phyloP scores from a whole-genome alignment of 2,888 invertebrate species.

The Tachystola acroxantha region DNA sequence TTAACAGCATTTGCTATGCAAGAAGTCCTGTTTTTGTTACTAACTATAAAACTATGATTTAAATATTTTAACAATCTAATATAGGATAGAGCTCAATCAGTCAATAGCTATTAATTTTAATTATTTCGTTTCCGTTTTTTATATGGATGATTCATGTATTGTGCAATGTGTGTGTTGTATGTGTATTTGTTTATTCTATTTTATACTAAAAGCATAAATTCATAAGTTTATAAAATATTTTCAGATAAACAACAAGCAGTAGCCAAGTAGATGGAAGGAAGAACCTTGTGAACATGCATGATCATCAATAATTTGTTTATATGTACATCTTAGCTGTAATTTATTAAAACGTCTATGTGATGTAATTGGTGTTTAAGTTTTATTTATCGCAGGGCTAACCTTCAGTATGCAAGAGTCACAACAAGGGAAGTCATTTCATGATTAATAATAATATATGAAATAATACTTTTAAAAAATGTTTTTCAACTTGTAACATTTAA shows the following conservation, averaged over 20 bases:
- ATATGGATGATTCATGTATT: too few relatives aligned
- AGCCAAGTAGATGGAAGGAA: constrained; percentile 34
- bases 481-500: constrained; percentile 9
- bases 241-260: constrained; percentile 46
- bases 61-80: not conserved
- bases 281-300: constrained; percentile 36
- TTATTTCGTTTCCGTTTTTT: not conserved
- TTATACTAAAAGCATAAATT: too few relatives aligned
- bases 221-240: too few relatives aligned
- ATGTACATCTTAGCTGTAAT: constrained; percentile 35
- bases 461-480: constrained; percentile 8
- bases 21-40: constrained; percentile 3
- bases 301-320: constrained; percentile 37
- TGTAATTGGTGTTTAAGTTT: too few relatives aligned
- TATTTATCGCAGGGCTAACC: too few relatives aligned
- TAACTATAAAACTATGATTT: not conserved
- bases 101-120: not conserved
- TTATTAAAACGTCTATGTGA: constrained; percentile 25
- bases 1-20: not conserved
- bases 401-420: too few relatives aligned
- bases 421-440: too few relatives aligned
- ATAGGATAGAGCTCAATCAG: not conserved
- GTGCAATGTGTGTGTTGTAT: too few relatives aligned
- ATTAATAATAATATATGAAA: constrained; percentile 5
- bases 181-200: too few relatives aligned